Evolutionary conservation across 2,888 invertebrate genomes (phyloP).

Genomic region (Xylota segnis): DNA sequence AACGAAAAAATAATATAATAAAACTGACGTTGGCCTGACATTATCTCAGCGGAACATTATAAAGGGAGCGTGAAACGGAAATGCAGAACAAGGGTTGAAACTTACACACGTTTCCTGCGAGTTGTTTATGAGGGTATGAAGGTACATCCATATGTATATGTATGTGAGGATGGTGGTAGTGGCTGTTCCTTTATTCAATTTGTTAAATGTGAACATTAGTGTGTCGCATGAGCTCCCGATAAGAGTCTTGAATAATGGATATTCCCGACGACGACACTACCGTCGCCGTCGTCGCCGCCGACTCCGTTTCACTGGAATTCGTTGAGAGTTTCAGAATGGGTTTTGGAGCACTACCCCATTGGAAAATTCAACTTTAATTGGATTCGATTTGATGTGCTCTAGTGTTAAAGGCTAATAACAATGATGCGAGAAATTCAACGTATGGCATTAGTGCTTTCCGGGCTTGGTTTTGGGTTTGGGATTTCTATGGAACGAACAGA

Average conservation of each 20-base stretch:
- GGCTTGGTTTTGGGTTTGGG: background rate
- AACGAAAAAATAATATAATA: constrained; percentile 19
- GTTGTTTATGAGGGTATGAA: constrained; percentile 58
- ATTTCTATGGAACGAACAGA: constrained; percentile 5
- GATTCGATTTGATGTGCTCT: constrained; percentile 69
- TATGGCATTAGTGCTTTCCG: constrained; percentile 20
- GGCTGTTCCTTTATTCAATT: constrained; percentile 69
- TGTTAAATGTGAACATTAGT: constrained; percentile 75
- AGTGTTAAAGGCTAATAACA: constrained; percentile 48
- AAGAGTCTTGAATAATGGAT: constrained; percentile 73
- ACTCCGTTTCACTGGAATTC: background rate
- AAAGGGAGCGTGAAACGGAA: constrained; percentile 68
- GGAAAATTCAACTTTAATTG: constrained; percentile 65
- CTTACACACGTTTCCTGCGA: constrained; percentile 58
- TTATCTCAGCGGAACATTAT: constrained; percentile 74
- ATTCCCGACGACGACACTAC: constrained; percentile 38
- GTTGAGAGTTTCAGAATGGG: background rate
- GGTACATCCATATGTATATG: no score
- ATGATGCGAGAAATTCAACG: constrained; percentile 22
- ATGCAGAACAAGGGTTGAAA: constrained; percentile 69
- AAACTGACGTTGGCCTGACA: constrained; percentile 62
- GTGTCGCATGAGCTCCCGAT: constrained; percentile 72
- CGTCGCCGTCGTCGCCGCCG: no score
- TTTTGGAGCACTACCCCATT: background rate
- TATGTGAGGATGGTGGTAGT: background rate